These are phyloP conservation scores for Smutsia temminckii DNA, from an alignment of 2,797 vertebrate genomes.

Conservation along the genomic window DNA sequence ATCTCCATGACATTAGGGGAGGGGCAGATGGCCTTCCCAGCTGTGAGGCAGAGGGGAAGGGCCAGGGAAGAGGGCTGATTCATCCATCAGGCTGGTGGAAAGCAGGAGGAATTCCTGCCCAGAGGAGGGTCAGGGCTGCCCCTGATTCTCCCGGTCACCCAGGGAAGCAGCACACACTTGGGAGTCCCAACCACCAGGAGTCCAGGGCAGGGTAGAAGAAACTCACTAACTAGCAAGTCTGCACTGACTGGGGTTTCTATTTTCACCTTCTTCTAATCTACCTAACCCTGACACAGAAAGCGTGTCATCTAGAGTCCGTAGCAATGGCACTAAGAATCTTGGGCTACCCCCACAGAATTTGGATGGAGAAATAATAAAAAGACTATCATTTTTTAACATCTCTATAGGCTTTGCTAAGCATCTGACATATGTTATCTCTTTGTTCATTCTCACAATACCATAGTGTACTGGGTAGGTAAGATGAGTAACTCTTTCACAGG, in stretches of 20 bases:
- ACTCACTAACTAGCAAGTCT: background rate
- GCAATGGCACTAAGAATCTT: background rate
- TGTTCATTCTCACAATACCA: background rate
- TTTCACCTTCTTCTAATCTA: background rate
- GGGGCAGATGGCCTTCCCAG: background rate
- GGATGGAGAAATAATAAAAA: background rate
- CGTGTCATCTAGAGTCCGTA: background rate
- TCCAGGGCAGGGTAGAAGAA: background rate
- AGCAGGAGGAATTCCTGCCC: conserved; percentile 31
- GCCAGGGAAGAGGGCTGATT: conserved; percentile 45
- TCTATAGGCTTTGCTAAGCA: background rate
- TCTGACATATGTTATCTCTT: background rate
- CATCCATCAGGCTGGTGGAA: conserved; percentile 33
- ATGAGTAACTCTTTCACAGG: conserved; percentile 50
- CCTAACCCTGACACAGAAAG: background rate
- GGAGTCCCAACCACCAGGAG: background rate
- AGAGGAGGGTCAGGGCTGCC: background rate
- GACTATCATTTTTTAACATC: background rate
- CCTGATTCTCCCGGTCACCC: background rate
- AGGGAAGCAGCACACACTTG: background rate
- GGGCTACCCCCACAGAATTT: background rate
- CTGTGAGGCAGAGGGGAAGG: background rate
- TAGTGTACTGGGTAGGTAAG: background rate
- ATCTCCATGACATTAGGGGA: background rate
- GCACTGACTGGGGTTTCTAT: background rate